Conservation (phyloP, 2,888 invertebrate species). For the Cerastis rubricosa region DNA sequence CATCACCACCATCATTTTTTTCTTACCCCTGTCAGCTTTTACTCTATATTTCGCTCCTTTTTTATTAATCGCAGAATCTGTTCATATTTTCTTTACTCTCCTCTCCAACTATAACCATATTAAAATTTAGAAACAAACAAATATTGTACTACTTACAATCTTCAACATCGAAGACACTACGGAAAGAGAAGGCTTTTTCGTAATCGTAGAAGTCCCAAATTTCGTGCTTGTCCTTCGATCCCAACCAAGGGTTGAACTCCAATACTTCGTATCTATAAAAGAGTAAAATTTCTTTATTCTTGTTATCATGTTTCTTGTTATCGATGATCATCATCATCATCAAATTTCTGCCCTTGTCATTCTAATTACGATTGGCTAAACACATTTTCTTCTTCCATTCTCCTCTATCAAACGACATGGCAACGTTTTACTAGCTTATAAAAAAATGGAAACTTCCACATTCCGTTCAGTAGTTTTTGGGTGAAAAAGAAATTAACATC, state of each 20-base stretch:
- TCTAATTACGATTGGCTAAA: background rate
- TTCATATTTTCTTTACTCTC: background rate
- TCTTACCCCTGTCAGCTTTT: background rate
- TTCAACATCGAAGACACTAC: conserved; percentile 38
- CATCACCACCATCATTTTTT: background rate
- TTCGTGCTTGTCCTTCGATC: conserved; percentile 71
- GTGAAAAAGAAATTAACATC: background rate
- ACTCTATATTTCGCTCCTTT: background rate
- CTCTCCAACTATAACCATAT: no score
- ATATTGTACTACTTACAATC: conserved; percentile 49
- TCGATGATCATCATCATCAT: no score
- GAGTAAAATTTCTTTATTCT: background rate
- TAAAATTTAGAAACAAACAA: background rate
- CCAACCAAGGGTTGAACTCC: conserved; percentile 72
- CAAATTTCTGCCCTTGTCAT: background rate
- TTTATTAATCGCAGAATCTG: background rate
- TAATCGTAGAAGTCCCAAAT: conserved; percentile 75
- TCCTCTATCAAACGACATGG: background rate
- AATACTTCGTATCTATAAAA: conserved; percentile 76
- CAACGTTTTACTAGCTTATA: background rate
- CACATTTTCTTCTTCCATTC: background rate
- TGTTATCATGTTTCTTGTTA: no score
- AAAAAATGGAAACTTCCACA: background rate
- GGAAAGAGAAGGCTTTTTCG: conserved; percentile 46
- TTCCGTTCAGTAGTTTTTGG: background rate